Base-by-base conservation (phyloP, 1,140 invertebrate species). In the Diachasma alloeum region DNA sequence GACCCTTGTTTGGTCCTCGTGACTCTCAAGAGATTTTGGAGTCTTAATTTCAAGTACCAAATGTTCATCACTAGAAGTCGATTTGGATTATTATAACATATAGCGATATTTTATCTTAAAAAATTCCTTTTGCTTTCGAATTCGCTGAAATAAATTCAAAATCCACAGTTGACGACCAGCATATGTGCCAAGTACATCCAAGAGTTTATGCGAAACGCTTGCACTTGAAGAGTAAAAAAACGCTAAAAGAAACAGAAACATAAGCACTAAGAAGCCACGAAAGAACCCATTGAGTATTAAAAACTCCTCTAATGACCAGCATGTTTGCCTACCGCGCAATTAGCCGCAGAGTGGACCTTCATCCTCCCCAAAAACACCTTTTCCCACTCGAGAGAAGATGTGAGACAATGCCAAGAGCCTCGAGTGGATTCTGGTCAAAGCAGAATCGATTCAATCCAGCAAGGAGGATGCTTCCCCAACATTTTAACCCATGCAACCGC, bases 251-350 rank as follows among this genome's bases (percentile, higher is more conserved):
- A 78, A 82, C 75, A 79, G 79, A 76, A 82, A 80, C 75, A 74
- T 80, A 69, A 74, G 63, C 77, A 77, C 69, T 77, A 63, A 53
- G 76, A 76, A 78, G 67, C 80, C 78, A 72, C 53, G 44, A 66
- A 74, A 72, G 63, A 10, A 31, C 72, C 63, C 53, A 67, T 72
- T 42, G 26, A 72, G 74, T 76, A 46, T 76, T 71, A 79, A 81
- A 82, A 82, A 72, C 74, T 73, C 39, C 71, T 36, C 79, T 86
- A 87, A 87, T 86, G 85, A 85, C 85, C 85, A 80, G 74, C 85
- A 86, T 87, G 78, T 86, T 85, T 85, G 80, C 78, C 79, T 82
- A 84, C 85, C 81, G 82, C 79, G 75, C 72, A 79, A 82, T 84
- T 85, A 83, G 81, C 83, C 83, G 71, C 78, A 80, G 80, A 83